phyloP scores from a whole-genome alignment of 2,888 invertebrate genomes.

The Seladonia tumulorum region DNA sequence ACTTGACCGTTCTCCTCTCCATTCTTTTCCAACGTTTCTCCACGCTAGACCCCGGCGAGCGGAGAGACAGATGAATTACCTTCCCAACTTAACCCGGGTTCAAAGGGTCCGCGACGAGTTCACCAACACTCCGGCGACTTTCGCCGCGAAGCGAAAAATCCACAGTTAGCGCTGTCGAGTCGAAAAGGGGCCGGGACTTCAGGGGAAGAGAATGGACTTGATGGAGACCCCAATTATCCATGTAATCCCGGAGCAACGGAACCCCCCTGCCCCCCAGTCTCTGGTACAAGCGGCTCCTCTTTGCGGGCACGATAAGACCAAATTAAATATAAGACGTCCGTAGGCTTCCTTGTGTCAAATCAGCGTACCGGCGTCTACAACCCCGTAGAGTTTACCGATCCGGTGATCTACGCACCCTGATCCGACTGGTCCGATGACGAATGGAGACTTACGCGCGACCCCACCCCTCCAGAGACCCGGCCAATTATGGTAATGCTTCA shows the following conservation, averaged over 20 bases:
- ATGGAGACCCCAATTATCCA: conserved; percentile 76
- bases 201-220: conserved; percentile 69
- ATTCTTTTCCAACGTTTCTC: conserved; percentile 32
- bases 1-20: conserved; percentile 43
- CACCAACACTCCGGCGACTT: conserved; percentile 28
- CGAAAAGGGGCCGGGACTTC: conserved; percentile 47
- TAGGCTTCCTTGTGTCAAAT: conserved; percentile 60
- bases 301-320: conserved; percentile 47
- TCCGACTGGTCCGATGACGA: background rate
- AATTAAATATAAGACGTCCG: conserved; percentile 66
- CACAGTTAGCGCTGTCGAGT: conserved; percentile 46
- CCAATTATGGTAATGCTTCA: conserved; percentile 50
- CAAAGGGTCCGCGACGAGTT: conserved; percentile 54
- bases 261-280: background rate
- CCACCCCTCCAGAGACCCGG: conserved; percentile 9
- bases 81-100: conserved; percentile 45
- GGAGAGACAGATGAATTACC: conserved; percentile 64
- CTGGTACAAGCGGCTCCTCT: conserved; percentile 61
- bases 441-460: conserved; percentile 20
- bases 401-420: background rate
- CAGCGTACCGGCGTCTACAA: background rate
- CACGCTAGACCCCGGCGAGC: conserved; percentile 2
- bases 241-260: conserved; percentile 70
- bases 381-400: background rate
- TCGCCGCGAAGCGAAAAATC: conserved; percentile 44